Evolutionary conservation across 2,888 invertebrate species (phyloP), one percentile per base, ranked within the genome.

Genomic region (Meandrusa payeni): DNA sequence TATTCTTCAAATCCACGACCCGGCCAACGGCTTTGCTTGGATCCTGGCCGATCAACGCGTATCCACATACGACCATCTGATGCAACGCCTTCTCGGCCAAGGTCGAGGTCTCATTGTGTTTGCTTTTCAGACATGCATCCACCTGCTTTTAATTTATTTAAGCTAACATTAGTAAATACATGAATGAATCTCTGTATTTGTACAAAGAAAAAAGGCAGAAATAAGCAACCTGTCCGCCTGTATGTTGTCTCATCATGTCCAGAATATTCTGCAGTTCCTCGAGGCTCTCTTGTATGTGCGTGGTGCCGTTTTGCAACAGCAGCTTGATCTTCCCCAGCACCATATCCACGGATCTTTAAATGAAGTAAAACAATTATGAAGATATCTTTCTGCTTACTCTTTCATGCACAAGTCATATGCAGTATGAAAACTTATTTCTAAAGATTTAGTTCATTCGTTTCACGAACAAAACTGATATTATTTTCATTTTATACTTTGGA

Each of bases 11-110:
- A 0, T 53, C 48, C 2, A 76, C 41, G 4, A 86, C 81, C 15
- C 68, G 78, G 5, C 60, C 57, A 3, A 86, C 68, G 0, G 86
- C 85, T 10, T 72, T 68, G 3, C 73, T 64, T 0, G 86, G 85
- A n/a, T 86, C 83, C 28, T 86, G 86, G 0, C 86, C 86, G 2
- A 86, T 86, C 44, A 86, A 57, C 0, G 86, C 83, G 40, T 86
- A 86, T 0, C 86, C 86, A 42, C 86, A 87, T 1, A 86, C 73
- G 26, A 85, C 86, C 85, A 87, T 85, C 55, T 86, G 83, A 37
- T 86, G 86, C 0, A 87, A 58, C 1, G 85, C 78, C 48, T 76
- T 83, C 58, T 86, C 85, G 0, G 85, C 83, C n/a, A 86, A 43
- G 0, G 61, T 55, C 20, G 75, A 49, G 0, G 82, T 83, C 22